Evolutionary conservation across 2,797 vertebrate genomes (phyloP).

Genomic region (Gymnothorax javanicus): DNA sequence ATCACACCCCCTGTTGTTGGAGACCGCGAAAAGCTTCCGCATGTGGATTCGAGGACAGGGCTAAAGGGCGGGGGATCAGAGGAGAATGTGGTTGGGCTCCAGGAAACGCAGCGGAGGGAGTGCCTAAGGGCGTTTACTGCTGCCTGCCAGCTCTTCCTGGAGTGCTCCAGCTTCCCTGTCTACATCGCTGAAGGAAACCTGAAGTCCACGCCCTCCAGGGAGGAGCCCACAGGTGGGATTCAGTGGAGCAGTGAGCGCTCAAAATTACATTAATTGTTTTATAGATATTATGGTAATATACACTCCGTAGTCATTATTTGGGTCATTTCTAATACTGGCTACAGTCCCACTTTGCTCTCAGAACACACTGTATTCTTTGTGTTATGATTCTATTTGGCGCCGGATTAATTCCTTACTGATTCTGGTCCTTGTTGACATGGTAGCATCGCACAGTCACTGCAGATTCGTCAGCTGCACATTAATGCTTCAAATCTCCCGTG

Average conservation of each 20-base stretch:
- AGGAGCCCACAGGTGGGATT: constrained; percentile 67
- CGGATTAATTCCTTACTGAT: too few species aligned
- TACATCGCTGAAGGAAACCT: constrained; percentile 96
- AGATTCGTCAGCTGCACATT: too few species aligned
- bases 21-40: constrained; percentile 46
- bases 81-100: constrained; percentile 56
- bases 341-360: too few species aligned
- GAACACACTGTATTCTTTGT: too few species aligned
- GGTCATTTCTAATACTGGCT: too few species aligned
- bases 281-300: too few species aligned
- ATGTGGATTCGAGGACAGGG: constrained; percentile 60
- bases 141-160: constrained; percentile 94
- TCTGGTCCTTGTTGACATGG: too few species aligned
- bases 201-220: constrained; percentile 80
- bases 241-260: too few species aligned
- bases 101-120: constrained; percentile 71
- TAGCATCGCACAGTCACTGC: too few species aligned
- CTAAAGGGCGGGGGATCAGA: constrained; percentile 57
- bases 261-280: neutral
- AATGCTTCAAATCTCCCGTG: too few species aligned
- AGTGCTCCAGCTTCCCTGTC: constrained; percentile 97
- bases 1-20: constrained; percentile 68
- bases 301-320: too few species aligned
- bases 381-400: too few species aligned
- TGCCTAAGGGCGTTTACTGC: constrained; percentile 88